Base-by-base conservation (phyloP, 2,113 vertebrate genomes). In the Lota lota region DNA sequence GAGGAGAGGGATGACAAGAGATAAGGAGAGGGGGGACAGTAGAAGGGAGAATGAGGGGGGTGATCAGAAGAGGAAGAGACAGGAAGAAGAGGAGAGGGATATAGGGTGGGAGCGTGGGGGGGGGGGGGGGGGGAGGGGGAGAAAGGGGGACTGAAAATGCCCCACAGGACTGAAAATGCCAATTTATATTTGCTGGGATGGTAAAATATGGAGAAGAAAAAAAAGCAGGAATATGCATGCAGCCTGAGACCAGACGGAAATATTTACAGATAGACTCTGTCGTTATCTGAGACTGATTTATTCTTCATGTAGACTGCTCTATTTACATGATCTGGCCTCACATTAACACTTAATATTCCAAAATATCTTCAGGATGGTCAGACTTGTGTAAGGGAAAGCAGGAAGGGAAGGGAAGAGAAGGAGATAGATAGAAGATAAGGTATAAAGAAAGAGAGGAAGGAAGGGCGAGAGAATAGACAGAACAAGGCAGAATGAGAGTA, bases 101-200 rank as follows among this genome's bases (percentile, higher is more conserved):
- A 19, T 28, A 54, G 20, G 64, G 53, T 64, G 40, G 50, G 62
- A 53, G 50, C 50, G 54, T 19, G 16, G 16, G 21, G 51, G 50
- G 66, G 24, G 59, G 65, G 64, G 3, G 61, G 57, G 50, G 62
- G 64, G 18, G 50, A 19, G 22, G 59, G 28, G 14, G 62, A 47
- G 15, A 63, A 51, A 70, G 40, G 28, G 1, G 40, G 40, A 53
- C 6, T 28, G 50, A 69, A 21, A 7, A 47, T 33, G 40, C 12
- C 40, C 28, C 28, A 28, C 28, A 28, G 28, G 40, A 53, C 6
- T 22, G 36, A 69, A 21, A 7, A 47, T 33, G 40, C 12, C 40
- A 47, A 47, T 47, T 47, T 47, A 47, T 47, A 47, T 47, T 47
- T 47, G 40, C 12, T 47, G 40, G 40, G 40, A 47, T 47, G 40